Base-by-base conservation (phyloP, 2,113 vertebrate species). In the Atractosteus spatula region DNA sequence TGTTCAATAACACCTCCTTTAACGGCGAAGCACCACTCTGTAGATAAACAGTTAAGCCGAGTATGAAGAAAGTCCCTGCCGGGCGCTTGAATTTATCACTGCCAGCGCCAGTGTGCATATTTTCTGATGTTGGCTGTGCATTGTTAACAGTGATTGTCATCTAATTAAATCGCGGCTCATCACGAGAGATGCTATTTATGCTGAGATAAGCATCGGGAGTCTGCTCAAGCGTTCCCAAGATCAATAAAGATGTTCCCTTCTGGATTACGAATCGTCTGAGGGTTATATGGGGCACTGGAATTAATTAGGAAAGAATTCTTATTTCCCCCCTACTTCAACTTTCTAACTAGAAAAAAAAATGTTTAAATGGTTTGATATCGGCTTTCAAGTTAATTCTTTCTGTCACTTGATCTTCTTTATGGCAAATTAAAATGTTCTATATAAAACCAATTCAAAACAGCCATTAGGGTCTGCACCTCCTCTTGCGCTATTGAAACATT, bases 131-230 rank as follows among this genome's bases (percentile, higher is more conserved):
- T 92, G 75, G 76, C 91, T 76, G 85, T 87, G 89, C 92, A 92
- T 94, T 94, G 93, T 95, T 96, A 96, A 92, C 89, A 10, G 91
- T 96, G 94, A 97, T 96, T 95, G 95, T 94, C 94, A 96, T 94
- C 94, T 97, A 96, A 98, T 98, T 98, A 97, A 97, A 95, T 94
- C 85, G 91, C 85, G 90, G 92, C 90, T 95, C 92, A 89, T 96
- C 94, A 94, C 85, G 80, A 92, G 92, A 94, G 91, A 91, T 91
- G 88, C 90, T 93, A 92, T 95, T 94, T 96, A 93, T 95, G 92
- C 92, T 86, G 90, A 96, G 93, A 95, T 95, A 97, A 96, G 93
- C 91, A 89, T 89, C 83, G 84, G 85, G 92, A 93, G 89, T 80
- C 87, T 89, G 89, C 88, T 89, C 87, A 89, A 89, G 88, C 90